Evolutionary conservation across 1,140 invertebrate genomes (phyloP), one percentile per base, ranked within the genome.

Genomic region (Conus ventricosus): DNA sequence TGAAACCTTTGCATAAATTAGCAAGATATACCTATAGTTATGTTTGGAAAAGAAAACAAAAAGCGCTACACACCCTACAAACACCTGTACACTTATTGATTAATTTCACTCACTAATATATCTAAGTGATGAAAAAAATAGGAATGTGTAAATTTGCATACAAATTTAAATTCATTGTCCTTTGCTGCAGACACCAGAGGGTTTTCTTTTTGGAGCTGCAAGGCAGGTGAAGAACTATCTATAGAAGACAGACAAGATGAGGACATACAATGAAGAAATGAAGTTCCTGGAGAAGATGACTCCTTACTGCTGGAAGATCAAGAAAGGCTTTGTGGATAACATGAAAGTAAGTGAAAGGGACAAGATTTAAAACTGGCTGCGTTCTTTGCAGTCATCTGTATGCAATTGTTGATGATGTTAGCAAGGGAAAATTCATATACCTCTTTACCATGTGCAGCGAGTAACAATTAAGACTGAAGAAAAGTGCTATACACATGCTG

Each of bases 241-340:
- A 15, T 23, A 80, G 76, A 80, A 54, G 75, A n/a, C 57, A 80
- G 53, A 23, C 87, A 91, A 85, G 54, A 91, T 94, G 87, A 96
- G 99, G 80, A 97, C 97, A 60, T 99, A 99, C 95, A 97, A 99
- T 87, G 98, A 99, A 91, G 99, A 99, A 95, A 95, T 99, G 15
- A 96, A 98, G 93, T 99, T 97, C 95, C 95, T 99, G 89, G 98
- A 99, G 94, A 98, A 98, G 95, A 96, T 99, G 23, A 97, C 96
- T 93, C 96, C 97, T 23, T 96, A 97, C 94, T 97, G 96, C 92
- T 99, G 99, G 98, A 97, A 96, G 93, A 99, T 99, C 89, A 99
- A 99, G 95, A 99, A 98, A 95, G 99, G 99, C 8, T 99, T 99
- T 96, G 99, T 99, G 92, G 98, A 99, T 3, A 99, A 99, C 92